Base-by-base conservation (phyloP, 2,888 invertebrate genomes). In the Anagyrus pseudococci region DNA sequence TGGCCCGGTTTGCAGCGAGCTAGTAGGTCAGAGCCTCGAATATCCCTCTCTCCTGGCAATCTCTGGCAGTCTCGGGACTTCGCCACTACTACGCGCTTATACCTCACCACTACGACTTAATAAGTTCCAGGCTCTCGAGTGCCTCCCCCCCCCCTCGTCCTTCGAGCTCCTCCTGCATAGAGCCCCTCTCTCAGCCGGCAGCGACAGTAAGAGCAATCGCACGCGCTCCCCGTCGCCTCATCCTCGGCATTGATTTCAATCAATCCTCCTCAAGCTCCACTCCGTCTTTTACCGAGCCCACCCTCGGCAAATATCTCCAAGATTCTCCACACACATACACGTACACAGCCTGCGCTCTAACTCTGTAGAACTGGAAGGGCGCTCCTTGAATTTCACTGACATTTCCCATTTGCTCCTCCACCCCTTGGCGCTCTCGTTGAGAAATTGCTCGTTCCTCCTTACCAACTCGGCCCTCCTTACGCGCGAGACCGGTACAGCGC, bases 201-300 rank as follows among this genome's bases (percentile, higher is more conserved):
- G n/a, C n/a, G n/a, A n/a, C n/a, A n/a, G n/a, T 37, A 26, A 40
- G 22, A 41, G 33, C 19, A 40, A 43, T 37, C 49, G 17, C 29
- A 37, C 23, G 33, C 47, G 37, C 50, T 56, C 37, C n/a, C 40
- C 37, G 4, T 8, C 4, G 41, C 47, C 41, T 53, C 47, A 46
- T 56, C 52, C 49, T 7, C 56, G 54, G 49, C 53, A 65, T 50
- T 62, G 65, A 60, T 62, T 58, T 48, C 67, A 53, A 57, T 56
- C 61, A 53, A 61, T 52, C 54, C 54, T 26, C 46, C 49, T 47
- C 22, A 41, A 17, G 17, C n/a, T 20, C 49, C 37, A 44, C 56
- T 46, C 29, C 20, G 20, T 29, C 25, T 49, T 33, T 47, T 53
- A 20, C n/a, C n/a, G n/a, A n/a, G n/a, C n/a, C n/a, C n/a, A n/a